These are phyloP conservation scores for Lacerta viridis DNA, from an alignment of 2,797 vertebrate species.

Conservation along the genomic window DNA sequence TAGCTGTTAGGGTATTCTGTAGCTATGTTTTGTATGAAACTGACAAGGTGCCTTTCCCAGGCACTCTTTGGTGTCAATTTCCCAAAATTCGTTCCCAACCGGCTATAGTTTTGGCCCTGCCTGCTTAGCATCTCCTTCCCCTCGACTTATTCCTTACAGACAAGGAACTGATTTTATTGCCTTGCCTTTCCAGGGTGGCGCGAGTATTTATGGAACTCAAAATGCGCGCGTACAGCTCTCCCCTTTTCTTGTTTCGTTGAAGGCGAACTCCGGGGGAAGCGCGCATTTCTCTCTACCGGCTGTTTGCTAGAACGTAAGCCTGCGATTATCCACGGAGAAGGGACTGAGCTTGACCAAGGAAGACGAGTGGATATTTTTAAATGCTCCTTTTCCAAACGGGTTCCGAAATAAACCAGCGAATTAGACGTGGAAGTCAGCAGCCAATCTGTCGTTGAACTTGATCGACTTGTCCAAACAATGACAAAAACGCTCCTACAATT, in stretches of 20 bases:
- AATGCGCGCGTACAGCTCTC: neutral
- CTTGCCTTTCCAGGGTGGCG: neutral
- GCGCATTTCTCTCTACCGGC: neutral
- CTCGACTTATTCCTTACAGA: neutral
- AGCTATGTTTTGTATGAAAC: too few relatives aligned
- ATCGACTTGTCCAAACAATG: neutral
- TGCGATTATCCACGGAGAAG: neutral
- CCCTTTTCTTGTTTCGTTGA: neutral
- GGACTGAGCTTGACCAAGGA: constrained; percentile 14
- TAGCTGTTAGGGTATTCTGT: neutral
- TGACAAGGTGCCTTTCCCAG: neutral
- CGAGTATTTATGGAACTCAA: constrained; percentile 41
- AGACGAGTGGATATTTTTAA: constrained; percentile 23
- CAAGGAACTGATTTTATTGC: constrained; percentile 36
- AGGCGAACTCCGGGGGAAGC: constrained; percentile 28
- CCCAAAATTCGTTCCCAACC: neutral
- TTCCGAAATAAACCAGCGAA: neutral
- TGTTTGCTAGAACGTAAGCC: neutral
- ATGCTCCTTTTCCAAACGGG: neutral
- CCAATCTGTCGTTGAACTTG: neutral
- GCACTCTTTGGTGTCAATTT: neutral
- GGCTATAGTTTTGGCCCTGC: neutral
- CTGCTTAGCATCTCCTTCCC: neutral
- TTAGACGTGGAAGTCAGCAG: rapidly evolving
- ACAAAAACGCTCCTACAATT: neutral